phyloP scores from a whole-genome alignment of 2,888 invertebrate genomes.

The Leptopilina drosophilae region DNA sequence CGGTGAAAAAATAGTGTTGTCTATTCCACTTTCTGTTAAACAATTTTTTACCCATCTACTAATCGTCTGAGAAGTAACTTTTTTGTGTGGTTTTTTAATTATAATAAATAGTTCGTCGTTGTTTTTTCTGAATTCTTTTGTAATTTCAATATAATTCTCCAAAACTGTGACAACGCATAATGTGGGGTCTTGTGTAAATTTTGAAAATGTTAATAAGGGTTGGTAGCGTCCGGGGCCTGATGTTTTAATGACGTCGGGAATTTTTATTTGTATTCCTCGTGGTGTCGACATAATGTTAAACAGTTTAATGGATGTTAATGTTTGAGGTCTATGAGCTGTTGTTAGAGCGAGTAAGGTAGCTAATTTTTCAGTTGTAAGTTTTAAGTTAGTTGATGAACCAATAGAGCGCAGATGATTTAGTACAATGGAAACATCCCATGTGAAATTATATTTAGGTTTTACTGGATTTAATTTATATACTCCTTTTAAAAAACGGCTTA shows the following conservation, averaged over 20 bases:
- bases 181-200: slow-evolving; percentile 22
- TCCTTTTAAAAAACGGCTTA: slow-evolving; percentile 54
- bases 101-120: no score
- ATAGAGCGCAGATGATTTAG: no score
- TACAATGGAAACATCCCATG: slow-evolving; percentile 51
- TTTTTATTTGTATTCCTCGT: slow-evolving; percentile 46
- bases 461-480: slow-evolving; percentile 48
- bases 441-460: slow-evolving; percentile 48
- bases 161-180: slow-evolving; percentile 40
- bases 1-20: no score
- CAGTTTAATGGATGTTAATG: slow-evolving; percentile 44
- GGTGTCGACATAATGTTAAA: slow-evolving; percentile 39
- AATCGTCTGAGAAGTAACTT: no score
- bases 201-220: slow-evolving; percentile 43
- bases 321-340: slow-evolving; percentile 50
- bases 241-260: slow-evolving; percentile 50
- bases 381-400: slow-evolving; percentile 42
- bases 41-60: no score
- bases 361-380: slow-evolving; percentile 45
- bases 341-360: slow-evolving; percentile 45
- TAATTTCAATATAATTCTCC: slow-evolving; percentile 23
- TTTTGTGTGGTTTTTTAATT: no score
- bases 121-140: slow-evolving; percentile 31
- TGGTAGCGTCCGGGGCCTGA: slow-evolving; percentile 40
- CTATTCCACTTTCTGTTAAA: no score